These are phyloP conservation scores for Ovis aries DNA, from an alignment of 2,113 vertebrate genomes.

Conservation along the genomic window DNA sequence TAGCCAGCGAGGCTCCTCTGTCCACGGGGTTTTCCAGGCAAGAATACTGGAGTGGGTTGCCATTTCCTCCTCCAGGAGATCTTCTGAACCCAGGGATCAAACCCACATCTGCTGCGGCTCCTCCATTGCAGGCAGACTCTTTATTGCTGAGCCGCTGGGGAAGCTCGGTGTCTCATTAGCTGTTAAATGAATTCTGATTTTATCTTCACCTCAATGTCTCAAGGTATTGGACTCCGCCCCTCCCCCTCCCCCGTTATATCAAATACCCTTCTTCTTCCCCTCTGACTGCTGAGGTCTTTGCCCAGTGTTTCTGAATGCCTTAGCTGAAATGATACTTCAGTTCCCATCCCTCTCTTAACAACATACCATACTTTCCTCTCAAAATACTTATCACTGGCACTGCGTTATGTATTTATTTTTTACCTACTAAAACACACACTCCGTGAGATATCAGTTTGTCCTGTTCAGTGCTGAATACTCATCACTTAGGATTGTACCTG, in stretches of 20 bases:
- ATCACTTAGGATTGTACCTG: not conserved
- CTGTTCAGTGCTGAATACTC: not conserved
- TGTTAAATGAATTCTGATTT: not conserved
- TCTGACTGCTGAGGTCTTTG: not conserved
- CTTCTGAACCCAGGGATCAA: not conserved
- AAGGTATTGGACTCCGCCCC: too few species aligned
- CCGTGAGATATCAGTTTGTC: not conserved
- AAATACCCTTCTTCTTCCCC: not conserved
- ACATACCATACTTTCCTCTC: not conserved
- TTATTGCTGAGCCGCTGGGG: not conserved
- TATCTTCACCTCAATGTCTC: not conserved
- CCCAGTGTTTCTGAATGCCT: not conserved
- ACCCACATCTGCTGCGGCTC: not conserved
- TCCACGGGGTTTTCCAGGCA: not conserved
- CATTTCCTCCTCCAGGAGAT: not conserved
- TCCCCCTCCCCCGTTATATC: rapidly evolving
- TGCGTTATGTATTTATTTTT: rapidly evolving
- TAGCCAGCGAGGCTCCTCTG: not conserved
- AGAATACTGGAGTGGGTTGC: not conserved
- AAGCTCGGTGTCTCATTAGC: not conserved
- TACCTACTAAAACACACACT: not conserved
- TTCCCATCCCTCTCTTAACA: not conserved
- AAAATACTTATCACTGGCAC: too few species aligned
- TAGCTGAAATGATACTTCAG: not conserved
- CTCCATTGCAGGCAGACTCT: not conserved